A percentile compares a stretch with the other conserved stretches of the same genome.
phyloP scores from a whole-genome alignment of 2,113 vertebrate genomes.

The Redunca redunca region DNA sequence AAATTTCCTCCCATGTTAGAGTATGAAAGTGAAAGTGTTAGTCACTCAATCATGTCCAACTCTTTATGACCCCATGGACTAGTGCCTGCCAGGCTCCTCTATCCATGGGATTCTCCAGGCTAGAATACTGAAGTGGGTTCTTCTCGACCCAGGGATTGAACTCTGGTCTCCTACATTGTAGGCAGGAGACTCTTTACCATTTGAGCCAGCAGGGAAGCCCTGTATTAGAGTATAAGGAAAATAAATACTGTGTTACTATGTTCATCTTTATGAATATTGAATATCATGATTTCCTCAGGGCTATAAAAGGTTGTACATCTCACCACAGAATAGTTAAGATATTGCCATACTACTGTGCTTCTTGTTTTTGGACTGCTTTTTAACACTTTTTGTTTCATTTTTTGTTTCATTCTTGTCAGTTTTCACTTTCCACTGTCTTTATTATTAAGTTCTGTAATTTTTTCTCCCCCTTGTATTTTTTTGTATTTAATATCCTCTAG shows the following conservation, averaged over 20 bases:
- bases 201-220: background rate
- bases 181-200: background rate
- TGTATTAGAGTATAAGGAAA: background rate
- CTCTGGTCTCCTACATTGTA: background rate
- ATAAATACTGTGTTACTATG: background rate
- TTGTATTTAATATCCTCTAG: conserved; percentile 12
- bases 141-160: background rate
- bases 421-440: background rate
- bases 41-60: background rate
- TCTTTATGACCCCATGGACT: background rate
- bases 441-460: background rate
- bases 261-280: background rate
- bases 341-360: background rate
- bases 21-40: background rate
- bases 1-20: background rate
- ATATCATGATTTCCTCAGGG: background rate
- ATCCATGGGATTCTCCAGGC: background rate
- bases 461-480: background rate
- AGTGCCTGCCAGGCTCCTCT: background rate
- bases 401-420: background rate
- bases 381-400: background rate
- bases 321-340: background rate
- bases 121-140: background rate
- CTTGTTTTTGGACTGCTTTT: background rate
- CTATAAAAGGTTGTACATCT: background rate